A percentile compares a stretch with the other conserved stretches of the same genome.
phyloP scores from a whole-genome alignment of 2,797 vertebrate species.

The Oreortyx pictus region DNA sequence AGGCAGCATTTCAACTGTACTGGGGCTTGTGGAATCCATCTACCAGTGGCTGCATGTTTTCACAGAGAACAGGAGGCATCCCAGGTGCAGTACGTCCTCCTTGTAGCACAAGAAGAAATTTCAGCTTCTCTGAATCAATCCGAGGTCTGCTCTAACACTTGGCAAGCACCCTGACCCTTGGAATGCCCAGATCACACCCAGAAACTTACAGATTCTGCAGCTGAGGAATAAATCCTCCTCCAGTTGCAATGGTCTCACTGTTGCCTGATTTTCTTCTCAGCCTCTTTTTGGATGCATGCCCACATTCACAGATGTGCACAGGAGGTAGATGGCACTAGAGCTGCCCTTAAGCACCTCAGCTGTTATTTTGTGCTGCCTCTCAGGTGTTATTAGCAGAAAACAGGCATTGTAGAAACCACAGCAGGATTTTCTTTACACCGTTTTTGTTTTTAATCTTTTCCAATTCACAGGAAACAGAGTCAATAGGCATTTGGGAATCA shows the following conservation, averaged over 20 bases:
- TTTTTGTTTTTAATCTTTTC: constrained; percentile 53
- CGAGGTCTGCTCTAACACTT: background rate
- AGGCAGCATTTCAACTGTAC: background rate
- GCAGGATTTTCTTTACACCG: constrained; percentile 48
- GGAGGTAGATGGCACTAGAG: constrained; percentile 80
- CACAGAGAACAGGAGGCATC: background rate
- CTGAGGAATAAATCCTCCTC: constrained; percentile 59
- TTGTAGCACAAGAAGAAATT: background rate
- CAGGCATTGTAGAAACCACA: constrained; percentile 55
- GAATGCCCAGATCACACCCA: constrained; percentile 44
- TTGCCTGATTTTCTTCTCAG: constrained; percentile 74
- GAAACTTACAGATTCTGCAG: constrained; percentile 52
- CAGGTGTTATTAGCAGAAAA: constrained; percentile 70
- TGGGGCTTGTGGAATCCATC: background rate
- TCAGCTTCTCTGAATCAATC: background rate
- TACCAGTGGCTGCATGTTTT: background rate
- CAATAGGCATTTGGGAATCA: constrained; percentile 11
- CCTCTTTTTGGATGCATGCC: constrained; percentile 75
- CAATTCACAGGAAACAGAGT: constrained; percentile 42
- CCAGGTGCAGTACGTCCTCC: background rate
- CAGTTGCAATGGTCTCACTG: constrained; percentile 52
- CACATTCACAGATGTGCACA: constrained; percentile 78
- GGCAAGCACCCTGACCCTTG: background rate
- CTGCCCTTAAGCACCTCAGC: constrained; percentile 74
- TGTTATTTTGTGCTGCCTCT: constrained; percentile 70